Evolutionary conservation across 2,113 vertebrate genomes (phyloP), one percentile per base, ranked within the genome.

Genomic region (Prunella himalayana): DNA sequence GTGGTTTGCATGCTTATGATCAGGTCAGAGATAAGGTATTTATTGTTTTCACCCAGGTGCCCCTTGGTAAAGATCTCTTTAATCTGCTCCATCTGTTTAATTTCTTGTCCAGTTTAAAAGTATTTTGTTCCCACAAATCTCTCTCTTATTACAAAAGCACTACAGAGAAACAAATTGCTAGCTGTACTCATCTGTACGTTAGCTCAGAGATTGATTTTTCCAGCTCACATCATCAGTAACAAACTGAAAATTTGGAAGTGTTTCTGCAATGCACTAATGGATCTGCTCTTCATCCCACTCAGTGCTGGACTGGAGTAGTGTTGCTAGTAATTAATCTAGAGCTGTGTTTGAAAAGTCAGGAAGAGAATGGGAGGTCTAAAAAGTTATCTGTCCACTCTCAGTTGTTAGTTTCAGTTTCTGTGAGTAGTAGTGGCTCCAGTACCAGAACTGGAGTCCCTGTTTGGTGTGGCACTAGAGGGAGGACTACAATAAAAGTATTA

Each of bases 181-280:
- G 33, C n/a, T 90, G 50, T 47, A 30, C 47, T 81, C 47, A 75
- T 88, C 84, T 84, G 27, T 93, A 23, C 3, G 2, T 88, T 85
- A 88, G 42, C 56, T 81, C 41, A 51, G 69, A 83, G 86, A 79
- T 7, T 78, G 86, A 80, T 93, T 88, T 91, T 97, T 86, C 60
- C 53, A 70, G 33, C 27, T 92, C 37, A 84, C 20, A 79, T 30
- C n/a, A 54, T 77, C 70, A 27, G 51, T 64, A 82, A 44, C 66
- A 77, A 65, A 78, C 51, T 28, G 41, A 92, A 95, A 88, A 83
- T 91, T 77, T 54, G 22, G 57, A 86, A 86, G 11, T 56, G 47
- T 90, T 91, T 94, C 78, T 94, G 33, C 45, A 86, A 35, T 39
- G 35, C 1, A 4, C 22, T 86, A 39, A 73, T 51, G 61, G 51